Evolutionary conservation across 2,113 vertebrate species (phyloP), one percentile per base, ranked within the genome.

Genomic region (Sceloporus tristichus): DNA sequence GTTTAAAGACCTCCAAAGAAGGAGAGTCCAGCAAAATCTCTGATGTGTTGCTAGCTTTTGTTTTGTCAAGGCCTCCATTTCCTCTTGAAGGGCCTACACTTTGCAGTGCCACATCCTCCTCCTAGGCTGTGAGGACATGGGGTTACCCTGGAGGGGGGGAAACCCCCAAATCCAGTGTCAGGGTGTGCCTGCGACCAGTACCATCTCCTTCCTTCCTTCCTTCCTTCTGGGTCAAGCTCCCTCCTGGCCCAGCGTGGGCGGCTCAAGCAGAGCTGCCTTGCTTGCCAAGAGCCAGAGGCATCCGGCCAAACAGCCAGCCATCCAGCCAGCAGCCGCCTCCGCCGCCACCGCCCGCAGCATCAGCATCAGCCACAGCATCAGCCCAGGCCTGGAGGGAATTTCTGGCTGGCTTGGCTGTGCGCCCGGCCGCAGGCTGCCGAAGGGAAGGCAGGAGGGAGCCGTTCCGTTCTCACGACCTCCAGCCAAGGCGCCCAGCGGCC

Each of bases 381-480:
- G 93, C 90, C 84, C 91, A 84, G 82, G 87, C 92, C 90, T 91
- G 94, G 91, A 90, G 97, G 97, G 97, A 97, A 97, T 97, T 97
- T 96, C 96, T 94, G 86, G 34, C 40, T 53, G 38, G 95, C 86
- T 95, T 98, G 97, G 97, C 98, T 85, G 94, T 25, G 91, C 90
- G 97, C 97, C 97, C 96, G 95, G 94, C 96, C 96, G 93, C 97
- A 96, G 96, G 95, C 97, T 89, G 85, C 62, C 21, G 85, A 65
- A 27, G 71, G 21, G 18, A 27, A 56, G 83, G 40, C 34, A 18
- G 48, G 14, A 96, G 95, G 96, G 94, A 97, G 97, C 96, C 96
- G 96, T 96, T 95, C 90, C 85, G 96, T 98, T 98, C 97, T 98
- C 97, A 98, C 97, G 97, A 97, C 98, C 97, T 97, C 96, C 95